Conservation (phyloP, 1,140 invertebrate species). For the Caerostris darwini region DNA sequence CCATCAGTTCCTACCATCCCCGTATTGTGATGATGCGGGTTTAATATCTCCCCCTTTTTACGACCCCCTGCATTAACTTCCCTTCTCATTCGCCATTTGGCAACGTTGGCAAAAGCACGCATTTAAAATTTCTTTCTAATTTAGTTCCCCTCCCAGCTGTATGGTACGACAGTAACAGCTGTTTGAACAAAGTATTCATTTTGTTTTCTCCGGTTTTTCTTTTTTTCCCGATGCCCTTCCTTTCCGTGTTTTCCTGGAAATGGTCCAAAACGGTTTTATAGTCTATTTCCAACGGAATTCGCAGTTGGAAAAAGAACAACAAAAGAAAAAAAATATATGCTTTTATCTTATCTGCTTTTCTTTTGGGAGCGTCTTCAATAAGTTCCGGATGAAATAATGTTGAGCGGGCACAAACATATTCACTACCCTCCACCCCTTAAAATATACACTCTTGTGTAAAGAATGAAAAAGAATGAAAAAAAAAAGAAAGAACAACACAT, state of each 20-base stretch:
- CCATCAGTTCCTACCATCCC: neutral
- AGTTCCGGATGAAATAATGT: neutral
- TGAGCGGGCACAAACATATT: neutral
- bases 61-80: neutral
- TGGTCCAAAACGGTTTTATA: slow-evolving; percentile 21
- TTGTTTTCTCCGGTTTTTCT: neutral
- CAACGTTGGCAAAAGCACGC: neutral
- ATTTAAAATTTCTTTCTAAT: slow-evolving; percentile 26
- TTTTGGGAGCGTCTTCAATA: neutral
- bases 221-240: neutral
- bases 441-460: neutral
- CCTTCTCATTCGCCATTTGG: neutral
- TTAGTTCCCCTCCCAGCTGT: neutral
- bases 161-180: slow-evolving; percentile 32
- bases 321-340: neutral
- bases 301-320: neutral
- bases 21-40: neutral
- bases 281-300: slow-evolving; percentile 18
- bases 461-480: neutral
- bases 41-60: neutral
- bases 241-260: neutral
- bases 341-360: neutral
- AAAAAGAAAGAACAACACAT: neutral
- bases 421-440: neutral
- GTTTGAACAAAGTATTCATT: slow-evolving; percentile 5